These are phyloP conservation scores for Naja naja DNA, from an alignment of 2,113 vertebrate genomes.

Conservation along the genomic window DNA sequence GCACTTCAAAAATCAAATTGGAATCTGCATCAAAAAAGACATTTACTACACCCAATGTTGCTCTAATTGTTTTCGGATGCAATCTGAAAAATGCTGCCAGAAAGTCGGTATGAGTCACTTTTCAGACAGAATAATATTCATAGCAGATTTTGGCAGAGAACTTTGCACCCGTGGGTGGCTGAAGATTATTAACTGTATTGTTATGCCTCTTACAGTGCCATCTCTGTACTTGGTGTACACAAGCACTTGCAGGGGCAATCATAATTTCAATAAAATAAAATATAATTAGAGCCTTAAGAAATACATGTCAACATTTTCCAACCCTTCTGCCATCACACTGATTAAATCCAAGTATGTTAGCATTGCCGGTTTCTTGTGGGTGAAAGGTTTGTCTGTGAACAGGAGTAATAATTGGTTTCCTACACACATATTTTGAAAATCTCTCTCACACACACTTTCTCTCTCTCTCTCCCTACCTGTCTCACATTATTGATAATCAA, in stretches of 20 bases:
- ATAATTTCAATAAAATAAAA: slow-evolving; percentile 45
- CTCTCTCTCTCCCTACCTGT: not conserved
- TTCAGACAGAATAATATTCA: slow-evolving; percentile 53
- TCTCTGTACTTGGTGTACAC: not conserved
- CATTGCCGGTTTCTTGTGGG: slow-evolving; percentile 3
- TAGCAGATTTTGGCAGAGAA: slow-evolving; percentile 67
- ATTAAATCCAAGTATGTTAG: not conserved
- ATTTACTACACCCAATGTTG: not conserved
- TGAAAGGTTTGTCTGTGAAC: not conserved
- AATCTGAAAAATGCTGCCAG: slow-evolving; percentile 65
- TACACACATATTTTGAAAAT: fast-evolving
- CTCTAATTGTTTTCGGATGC: slow-evolving; percentile 56
- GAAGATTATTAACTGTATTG: slow-evolving; percentile 34
- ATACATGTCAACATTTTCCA: slow-evolving; percentile 20
- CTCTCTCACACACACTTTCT: not conserved
- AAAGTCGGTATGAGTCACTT: slow-evolving; percentile 43
- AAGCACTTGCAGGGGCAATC: slow-evolving; percentile 45
- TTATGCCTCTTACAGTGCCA: not conserved
- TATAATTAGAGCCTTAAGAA: slow-evolving; percentile 24
- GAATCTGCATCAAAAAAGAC: slow-evolving; percentile 32
- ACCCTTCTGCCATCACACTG: slow-evolving; percentile 17
- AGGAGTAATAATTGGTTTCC: not conserved
- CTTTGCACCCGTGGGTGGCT: slow-evolving; percentile 45
- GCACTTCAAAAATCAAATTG: slow-evolving; percentile 47
- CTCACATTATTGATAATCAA: not conserved